phyloP scores from a whole-genome alignment of 2,113 vertebrate species.

The Antigone vipio region DNA sequence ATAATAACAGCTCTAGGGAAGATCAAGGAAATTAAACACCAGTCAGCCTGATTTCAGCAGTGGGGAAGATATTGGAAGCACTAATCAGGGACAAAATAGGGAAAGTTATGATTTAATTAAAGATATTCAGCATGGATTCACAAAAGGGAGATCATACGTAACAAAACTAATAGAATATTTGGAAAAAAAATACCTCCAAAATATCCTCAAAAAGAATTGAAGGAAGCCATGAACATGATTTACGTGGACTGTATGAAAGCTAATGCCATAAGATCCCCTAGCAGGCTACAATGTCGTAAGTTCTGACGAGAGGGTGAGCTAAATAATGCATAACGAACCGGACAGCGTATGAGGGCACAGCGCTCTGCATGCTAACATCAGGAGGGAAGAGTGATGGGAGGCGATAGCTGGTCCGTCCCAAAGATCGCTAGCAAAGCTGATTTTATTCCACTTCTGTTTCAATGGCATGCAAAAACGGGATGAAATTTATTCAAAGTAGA shows the following conservation, averaged over 20 bases:
- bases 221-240: conserved; percentile 63
- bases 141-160: conserved; percentile 79
- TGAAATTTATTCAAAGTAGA: background rate
- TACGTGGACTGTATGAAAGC: conserved; percentile 49
- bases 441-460: background rate
- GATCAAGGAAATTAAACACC: conserved; percentile 74
- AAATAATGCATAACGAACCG: conserved; percentile 27
- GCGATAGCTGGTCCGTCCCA: background rate
- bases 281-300: conserved; percentile 10
- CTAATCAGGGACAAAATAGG: conserved; percentile 79
- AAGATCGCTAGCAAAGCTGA: background rate
- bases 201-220: conserved; percentile 52
- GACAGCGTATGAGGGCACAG: background rate
- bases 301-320: background rate
- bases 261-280: conserved; percentile 27
- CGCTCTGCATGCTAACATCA: background rate
- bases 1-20: conserved; percentile 67
- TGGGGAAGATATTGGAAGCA: conserved; percentile 74
- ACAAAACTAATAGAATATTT: conserved; percentile 80
- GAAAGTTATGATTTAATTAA: conserved; percentile 84
- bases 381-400: background rate
- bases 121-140: conserved; percentile 82
- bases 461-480: background rate
- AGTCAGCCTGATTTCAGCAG: conserved; percentile 71
- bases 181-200: conserved; percentile 26